Evolutionary conservation across 2,888 invertebrate species (phyloP).

Genomic region (Dasysyrphus albostriatus): DNA sequence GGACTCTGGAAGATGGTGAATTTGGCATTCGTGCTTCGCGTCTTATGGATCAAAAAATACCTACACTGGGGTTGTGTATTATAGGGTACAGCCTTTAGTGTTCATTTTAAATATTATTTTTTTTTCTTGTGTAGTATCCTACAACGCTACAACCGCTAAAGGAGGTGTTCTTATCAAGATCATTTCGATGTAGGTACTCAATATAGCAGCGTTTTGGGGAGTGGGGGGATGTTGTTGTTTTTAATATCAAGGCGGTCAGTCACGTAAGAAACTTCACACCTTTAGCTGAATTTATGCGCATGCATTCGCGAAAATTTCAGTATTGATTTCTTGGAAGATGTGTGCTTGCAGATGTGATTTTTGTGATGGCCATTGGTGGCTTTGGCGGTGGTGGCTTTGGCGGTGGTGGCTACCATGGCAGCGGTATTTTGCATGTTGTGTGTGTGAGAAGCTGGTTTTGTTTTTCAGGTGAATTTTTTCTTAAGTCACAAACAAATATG

Average conservation of each 20-base stretch:
- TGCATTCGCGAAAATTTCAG: slow-evolving; percentile 61
- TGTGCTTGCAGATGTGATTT: slow-evolving; percentile 27
- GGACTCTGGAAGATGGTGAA: slow-evolving; percentile 43
- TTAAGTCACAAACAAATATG: slow-evolving; percentile 11
- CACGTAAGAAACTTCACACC: slow-evolving; percentile 74
- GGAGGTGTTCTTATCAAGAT: slow-evolving; percentile 66
- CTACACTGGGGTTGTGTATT: slow-evolving; percentile 16
- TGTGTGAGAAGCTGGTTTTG: slow-evolving; percentile 30
- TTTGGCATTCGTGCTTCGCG: slow-evolving; percentile 57
- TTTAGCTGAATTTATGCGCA: slow-evolving; percentile 65
- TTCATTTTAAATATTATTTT: slow-evolving; percentile 13
- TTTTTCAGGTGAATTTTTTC: slow-evolving; percentile 53
- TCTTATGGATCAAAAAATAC: slow-evolving; percentile 39
- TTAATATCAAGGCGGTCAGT: slow-evolving; percentile 66
- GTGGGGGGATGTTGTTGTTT: too few relatives aligned
- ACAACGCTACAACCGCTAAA: slow-evolving; percentile 1
- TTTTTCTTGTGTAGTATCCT: not conserved
- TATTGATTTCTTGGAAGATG: slow-evolving; percentile 74
- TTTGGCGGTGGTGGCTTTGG: too few relatives aligned
- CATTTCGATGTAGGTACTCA: slow-evolving; percentile 50
- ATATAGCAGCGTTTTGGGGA: slow-evolving; percentile 25
- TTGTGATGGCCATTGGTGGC: not conserved
- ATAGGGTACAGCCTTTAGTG: slow-evolving; percentile 21
- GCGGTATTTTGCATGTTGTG: not conserved
- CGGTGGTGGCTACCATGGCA: not conserved